Base-by-base conservation (phyloP, 1,140 invertebrate species). In the Melipona quadrifasciata region DNA sequence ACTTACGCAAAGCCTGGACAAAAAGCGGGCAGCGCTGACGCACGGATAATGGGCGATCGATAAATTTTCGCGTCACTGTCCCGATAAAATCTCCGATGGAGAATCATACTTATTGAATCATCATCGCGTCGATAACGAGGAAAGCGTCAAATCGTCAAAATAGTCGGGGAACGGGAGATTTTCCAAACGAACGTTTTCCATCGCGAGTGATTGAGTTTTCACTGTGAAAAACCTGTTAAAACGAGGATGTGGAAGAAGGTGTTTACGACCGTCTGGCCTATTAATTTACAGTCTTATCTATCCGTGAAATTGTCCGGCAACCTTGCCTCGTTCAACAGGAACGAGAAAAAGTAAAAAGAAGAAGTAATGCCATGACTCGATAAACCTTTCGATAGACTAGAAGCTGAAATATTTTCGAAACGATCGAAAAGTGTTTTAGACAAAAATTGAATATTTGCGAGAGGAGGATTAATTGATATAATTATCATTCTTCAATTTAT, bases 1-100 rank as follows among this genome's bases (percentile, higher is more conserved):
- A 71, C 31, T 79, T 78, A 55, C 75, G 68, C 57, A 78, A 57
- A 64, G 77, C 77, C 51, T 65, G 24, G 67, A 47, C 53, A 74
- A 84, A 84, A 84, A 84, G 39, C 39, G 6, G 51, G 58, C 58
- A 3, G 12, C 12, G 51, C 24, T 17, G 5, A 47, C 58, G 58
- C 31, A 27, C 34, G 34, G 51, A 10, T 80, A 80, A 55, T 55
- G 75, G 55, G 1, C 53, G 34, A 61, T 78, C 82, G 67, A 84
- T 84, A 68, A 47, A 76, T 71, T 68, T 19, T 11, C 39, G 65
- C 39, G 65, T 70, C 47, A 24, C 11, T 51, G 55, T 68, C 27
- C 0, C 14, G 19, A n/a, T 1, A 16, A 65, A 55, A 55, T 68
- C 61, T 34, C 58, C n/a, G 11, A 17, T 24, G 19, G 51, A 17